A percentile compares a stretch with the other conserved stretches of the same genome.
phyloP scores from a whole-genome alignment of 2,113 vertebrate species.

The Oncorhynchus gorbuscha region DNA sequence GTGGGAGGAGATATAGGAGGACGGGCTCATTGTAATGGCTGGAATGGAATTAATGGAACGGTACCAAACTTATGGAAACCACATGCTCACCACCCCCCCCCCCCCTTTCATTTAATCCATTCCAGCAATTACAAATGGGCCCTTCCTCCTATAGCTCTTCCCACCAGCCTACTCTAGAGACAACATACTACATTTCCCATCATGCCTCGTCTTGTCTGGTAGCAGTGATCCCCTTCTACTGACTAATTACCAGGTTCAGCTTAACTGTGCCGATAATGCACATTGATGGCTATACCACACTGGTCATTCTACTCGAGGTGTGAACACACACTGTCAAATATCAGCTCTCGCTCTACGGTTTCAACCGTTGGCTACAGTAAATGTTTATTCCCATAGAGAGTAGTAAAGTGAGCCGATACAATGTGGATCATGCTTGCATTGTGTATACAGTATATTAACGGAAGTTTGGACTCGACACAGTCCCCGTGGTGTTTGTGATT shows the following conservation, averaged over 20 bases:
- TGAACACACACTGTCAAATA: slow-evolving; percentile 29
- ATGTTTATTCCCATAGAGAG: slow-evolving; percentile 1
- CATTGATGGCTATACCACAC: slow-evolving; percentile 44
- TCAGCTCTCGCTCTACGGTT: slow-evolving; percentile 10
- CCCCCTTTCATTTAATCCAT: too few relatives aligned
- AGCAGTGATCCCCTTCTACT: slow-evolving; percentile 14
- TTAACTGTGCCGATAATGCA: slow-evolving; percentile 39
- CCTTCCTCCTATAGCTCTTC: too few relatives aligned
- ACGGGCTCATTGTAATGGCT: too few relatives aligned
- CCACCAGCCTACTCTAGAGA: too few relatives aligned
- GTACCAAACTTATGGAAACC: too few relatives aligned
- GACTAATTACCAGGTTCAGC: slow-evolving; percentile 37
- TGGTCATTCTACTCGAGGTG: slow-evolving; percentile 26
- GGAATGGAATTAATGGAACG: too few relatives aligned
- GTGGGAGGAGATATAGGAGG: too few relatives aligned
- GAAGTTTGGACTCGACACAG: slow-evolving; percentile 18
- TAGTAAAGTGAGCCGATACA: slow-evolving; percentile 2
- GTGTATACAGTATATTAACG: slow-evolving; percentile 33
- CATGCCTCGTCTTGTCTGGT: slow-evolving; percentile 7
- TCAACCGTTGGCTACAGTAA: slow-evolving; percentile 28
- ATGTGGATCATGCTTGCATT: too few relatives aligned
- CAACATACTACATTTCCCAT: slow-evolving; percentile 21
- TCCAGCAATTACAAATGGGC: too few relatives aligned
- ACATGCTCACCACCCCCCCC: too few relatives aligned
- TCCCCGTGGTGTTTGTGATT: slow-evolving; percentile 1